A percentile compares a stretch with the other conserved stretches of the same genome.
Evolutionary conservation across 1,140 invertebrate species (phyloP).

Genomic region (Trichoplusia ni): DNA sequence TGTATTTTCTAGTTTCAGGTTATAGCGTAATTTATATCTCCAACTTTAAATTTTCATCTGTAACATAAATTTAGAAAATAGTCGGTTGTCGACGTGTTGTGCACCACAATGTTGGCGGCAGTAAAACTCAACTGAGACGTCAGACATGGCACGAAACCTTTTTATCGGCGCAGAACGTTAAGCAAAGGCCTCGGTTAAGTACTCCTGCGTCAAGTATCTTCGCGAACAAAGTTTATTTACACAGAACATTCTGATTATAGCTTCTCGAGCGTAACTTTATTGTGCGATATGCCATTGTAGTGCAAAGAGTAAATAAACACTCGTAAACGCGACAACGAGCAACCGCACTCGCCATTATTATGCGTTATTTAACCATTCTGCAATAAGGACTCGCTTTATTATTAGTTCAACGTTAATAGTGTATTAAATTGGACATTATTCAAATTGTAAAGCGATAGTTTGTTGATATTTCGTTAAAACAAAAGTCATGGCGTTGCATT

Average conservation of each 20-base stretch:
- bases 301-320: conserved; percentile 20
- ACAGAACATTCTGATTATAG: conserved; percentile 37
- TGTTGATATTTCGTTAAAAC: not conserved
- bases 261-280: conserved; percentile 32
- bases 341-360: conserved; percentile 2
- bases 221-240: conserved; percentile 38
- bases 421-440: conserved; percentile 22
- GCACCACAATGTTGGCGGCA: conserved; percentile 45
- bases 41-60: conserved; percentile 19
- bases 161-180: conserved; percentile 47
- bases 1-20: conserved; percentile 5
- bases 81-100: conserved; percentile 41
- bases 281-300: conserved; percentile 23
- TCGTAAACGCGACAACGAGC: conserved; percentile 5
- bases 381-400: conserved; percentile 21
- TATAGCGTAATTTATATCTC: conserved; percentile 26
- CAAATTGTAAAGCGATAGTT: conserved; percentile 12
- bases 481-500: not conserved
- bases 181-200: conserved; percentile 38
- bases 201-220: conserved; percentile 36
- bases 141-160: conserved; percentile 34
- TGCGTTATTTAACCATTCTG: conserved; percentile 17
- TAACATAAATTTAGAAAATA: conserved; percentile 52
- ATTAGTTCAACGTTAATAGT: conserved; percentile 18
- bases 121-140: conserved; percentile 53